Conservation (phyloP, 2,888 invertebrate species). For the Drosophila borealis region DNA sequence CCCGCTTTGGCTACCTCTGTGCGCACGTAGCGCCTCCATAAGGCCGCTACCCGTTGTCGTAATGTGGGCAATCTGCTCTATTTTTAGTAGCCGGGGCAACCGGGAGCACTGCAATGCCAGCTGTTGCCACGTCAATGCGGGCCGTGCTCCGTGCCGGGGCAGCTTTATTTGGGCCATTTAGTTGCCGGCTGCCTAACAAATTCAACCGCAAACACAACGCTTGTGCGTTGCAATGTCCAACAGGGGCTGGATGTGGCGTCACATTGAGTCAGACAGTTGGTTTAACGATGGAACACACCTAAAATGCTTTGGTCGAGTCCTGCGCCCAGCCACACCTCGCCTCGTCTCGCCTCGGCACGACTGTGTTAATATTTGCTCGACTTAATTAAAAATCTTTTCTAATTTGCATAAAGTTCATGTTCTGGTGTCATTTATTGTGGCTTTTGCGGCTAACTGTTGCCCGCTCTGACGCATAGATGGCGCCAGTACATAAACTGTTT, state of each 20-base stretch:
- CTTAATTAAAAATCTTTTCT: conserved; percentile 82
- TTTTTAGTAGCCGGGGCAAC: conserved; percentile 60
- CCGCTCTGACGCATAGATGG: conserved; percentile 17
- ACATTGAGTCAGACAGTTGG: conserved; percentile 10
- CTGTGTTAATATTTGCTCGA: conserved; percentile 80
- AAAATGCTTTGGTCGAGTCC: conserved; percentile 13
- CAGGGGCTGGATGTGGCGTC: background rate
- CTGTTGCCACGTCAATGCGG: conserved; percentile 45
- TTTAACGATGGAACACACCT: conserved; percentile 46
- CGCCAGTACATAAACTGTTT: conserved; percentile 10
- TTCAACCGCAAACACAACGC: conserved; percentile 37
- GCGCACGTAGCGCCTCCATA: conserved; percentile 43
- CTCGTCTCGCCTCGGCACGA: conserved; percentile 31
- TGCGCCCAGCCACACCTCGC: conserved; percentile 4
- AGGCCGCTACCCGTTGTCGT: conserved; percentile 51
- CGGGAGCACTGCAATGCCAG: conserved; percentile 41
- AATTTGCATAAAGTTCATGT: conserved; percentile 75
- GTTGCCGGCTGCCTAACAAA: conserved; percentile 26
- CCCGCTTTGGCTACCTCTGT: conserved; percentile 26
- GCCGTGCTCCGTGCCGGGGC: conserved; percentile 11
- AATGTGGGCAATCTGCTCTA: conserved; percentile 79
- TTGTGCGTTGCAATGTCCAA: conserved; percentile 17
- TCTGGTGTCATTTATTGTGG: conserved; percentile 61
- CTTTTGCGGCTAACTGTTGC: conserved; percentile 19
- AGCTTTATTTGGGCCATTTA: conserved; percentile 49